Evolutionary conservation across 2,888 invertebrate species (phyloP).

Genomic region (Idaea straminata): DNA sequence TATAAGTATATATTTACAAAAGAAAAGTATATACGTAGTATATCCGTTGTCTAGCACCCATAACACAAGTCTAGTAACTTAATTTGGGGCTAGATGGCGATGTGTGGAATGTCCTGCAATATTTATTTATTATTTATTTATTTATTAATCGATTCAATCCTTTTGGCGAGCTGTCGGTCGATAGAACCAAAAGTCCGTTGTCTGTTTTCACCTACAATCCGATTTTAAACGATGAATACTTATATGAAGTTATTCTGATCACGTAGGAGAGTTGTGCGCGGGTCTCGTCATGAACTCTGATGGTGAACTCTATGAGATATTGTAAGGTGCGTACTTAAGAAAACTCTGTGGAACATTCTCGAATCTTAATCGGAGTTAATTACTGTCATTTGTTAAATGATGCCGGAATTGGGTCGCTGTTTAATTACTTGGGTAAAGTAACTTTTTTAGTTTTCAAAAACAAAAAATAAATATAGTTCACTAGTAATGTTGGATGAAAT

Average conservation of each 20-base stretch:
- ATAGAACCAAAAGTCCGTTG: not conserved
- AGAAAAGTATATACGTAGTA: too few species aligned
- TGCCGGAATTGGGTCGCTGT: slow-evolving; percentile 2
- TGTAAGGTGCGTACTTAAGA: slow-evolving; percentile 26
- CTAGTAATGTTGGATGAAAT: too few species aligned
- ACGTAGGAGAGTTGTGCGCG: slow-evolving; percentile 66
- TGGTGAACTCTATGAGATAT: slow-evolving; percentile 69
- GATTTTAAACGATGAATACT: slow-evolving; percentile 77
- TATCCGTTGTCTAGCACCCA: too few species aligned
- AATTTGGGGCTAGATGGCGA: too few species aligned
- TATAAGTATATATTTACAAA: too few species aligned
- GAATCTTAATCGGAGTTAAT: not conserved
- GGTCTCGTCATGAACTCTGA: slow-evolving; percentile 77
- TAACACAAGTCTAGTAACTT: too few species aligned
- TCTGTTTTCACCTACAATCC: slow-evolving; percentile 43
- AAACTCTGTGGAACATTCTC: not conserved
- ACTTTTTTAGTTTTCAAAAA: too few species aligned
- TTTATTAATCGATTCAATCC: too few species aligned
- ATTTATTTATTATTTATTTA: too few species aligned
- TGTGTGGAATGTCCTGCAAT: too few species aligned
- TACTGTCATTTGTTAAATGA: not conserved
- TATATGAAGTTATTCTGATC: slow-evolving; percentile 70
- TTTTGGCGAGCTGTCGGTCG: not conserved
- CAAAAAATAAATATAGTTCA: too few species aligned
- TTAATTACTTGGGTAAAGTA: not conserved